Percentiles rank a stretch among this genome's conserved stretches.
Conservation (phyloP, 1,140 invertebrate species). For the Saccostrea glomerata region DNA sequence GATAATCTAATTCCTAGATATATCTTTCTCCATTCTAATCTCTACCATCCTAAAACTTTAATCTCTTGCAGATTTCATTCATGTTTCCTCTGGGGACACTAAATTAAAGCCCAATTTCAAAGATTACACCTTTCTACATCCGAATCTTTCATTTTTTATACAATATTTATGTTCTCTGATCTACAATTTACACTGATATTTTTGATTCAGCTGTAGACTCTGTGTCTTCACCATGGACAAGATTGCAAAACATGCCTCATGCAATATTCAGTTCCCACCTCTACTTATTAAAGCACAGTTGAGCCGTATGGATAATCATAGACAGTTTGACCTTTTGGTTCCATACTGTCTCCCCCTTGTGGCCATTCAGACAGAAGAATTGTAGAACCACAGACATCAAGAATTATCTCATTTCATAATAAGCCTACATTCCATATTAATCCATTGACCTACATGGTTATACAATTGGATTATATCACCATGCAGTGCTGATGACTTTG, state of each 20-base stretch:
- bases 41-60: no score
- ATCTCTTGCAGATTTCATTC: no score
- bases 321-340: neutral
- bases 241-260: constrained; percentile 5
- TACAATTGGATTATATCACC: no score
- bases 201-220: neutral
- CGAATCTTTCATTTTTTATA: neutral
- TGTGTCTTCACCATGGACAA: neutral
- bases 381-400: neutral
- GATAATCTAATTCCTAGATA: neutral
- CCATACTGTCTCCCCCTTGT: neutral
- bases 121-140: neutral
- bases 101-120: neutral
- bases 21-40: neutral
- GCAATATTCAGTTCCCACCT: neutral
- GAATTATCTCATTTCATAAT: neutral
- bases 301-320: neutral
- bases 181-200: neutral
- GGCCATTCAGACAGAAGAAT: neutral
- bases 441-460: neutral
- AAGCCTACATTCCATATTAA: neutral
- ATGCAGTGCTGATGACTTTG: no score
- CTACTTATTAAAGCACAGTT: neutral
- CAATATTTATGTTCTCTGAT: constrained; percentile 1
- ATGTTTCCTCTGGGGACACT: neutral